Conservation (phyloP, 2,113 vertebrate species). For the Hymenochirus boettgeri region DNA sequence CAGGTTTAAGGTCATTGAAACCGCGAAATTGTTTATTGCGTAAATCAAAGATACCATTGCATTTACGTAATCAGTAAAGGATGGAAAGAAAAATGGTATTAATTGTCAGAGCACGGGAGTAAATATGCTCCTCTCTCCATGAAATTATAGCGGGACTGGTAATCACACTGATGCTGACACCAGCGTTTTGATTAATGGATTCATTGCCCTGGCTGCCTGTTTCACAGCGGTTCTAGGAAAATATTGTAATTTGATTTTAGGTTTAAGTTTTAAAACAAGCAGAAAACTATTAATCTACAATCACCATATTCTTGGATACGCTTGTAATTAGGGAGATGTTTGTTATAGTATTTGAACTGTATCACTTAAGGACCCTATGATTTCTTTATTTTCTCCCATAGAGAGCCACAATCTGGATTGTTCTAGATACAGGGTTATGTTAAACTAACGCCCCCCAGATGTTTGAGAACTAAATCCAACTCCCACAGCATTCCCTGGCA, state of each 20-base stretch:
- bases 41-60: constrained; percentile 48
- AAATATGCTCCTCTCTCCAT: constrained; percentile 45
- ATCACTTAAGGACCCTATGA: no score
- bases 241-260: constrained; percentile 63
- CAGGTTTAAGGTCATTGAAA: constrained; percentile 41
- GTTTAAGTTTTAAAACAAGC: constrained; percentile 70
- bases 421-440: no score
- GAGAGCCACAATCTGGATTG: no score
- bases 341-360: no score
- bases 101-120: constrained; percentile 47
- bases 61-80: constrained; percentile 39
- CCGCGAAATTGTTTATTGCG: constrained; percentile 52
- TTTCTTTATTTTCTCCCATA: no score
- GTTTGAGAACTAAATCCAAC: no score
- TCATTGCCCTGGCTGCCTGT: constrained; percentile 55
- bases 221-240: constrained; percentile 56
- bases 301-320: constrained; percentile 47
- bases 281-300: constrained; percentile 66
- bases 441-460: no score
- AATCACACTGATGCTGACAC: constrained; percentile 53
- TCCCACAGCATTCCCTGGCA: no score
- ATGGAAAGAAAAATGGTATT: constrained; percentile 51
- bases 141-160: constrained; percentile 57
- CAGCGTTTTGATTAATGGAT: constrained; percentile 55
- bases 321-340: constrained; percentile 2